Percentiles rank a stretch among this genome's conserved stretches.
Evolutionary conservation across 2,888 invertebrate genomes (phyloP).

Genomic region (Pollenia labialis): DNA sequence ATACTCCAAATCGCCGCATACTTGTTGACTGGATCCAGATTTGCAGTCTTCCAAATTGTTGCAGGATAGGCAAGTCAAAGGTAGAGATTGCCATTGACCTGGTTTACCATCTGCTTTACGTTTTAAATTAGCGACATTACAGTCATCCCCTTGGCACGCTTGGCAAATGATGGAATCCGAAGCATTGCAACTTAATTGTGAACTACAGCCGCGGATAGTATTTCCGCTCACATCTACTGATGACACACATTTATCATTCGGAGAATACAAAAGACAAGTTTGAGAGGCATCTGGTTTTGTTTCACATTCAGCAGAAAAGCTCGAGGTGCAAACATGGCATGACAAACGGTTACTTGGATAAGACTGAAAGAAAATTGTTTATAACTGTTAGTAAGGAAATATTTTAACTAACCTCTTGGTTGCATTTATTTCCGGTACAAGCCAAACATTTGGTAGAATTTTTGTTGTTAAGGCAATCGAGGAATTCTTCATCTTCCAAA

Average conservation of each 20-base stretch:
- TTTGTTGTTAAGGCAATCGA: slow-evolving; percentile 75
- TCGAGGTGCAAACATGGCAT: slow-evolving; percentile 79
- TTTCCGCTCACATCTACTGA: slow-evolving; percentile 74
- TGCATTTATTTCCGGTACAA: slow-evolving; percentile 78
- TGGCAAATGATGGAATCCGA: slow-evolving; percentile 74
- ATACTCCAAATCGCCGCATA: slow-evolving; percentile 75
- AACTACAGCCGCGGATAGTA: slow-evolving; percentile 80
- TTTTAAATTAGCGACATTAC: slow-evolving; percentile 78
- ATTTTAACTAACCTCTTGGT: slow-evolving; percentile 75
- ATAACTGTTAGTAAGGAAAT: not conserved
- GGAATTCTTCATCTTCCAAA: slow-evolving; percentile 76
- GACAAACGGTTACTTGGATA: slow-evolving; percentile 78
- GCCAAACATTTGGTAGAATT: slow-evolving; percentile 76
- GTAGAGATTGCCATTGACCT: slow-evolving; percentile 80
- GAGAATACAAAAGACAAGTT: slow-evolving; percentile 76
- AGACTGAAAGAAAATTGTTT: slow-evolving; percentile 73
- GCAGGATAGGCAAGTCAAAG: slow-evolving; percentile 78
- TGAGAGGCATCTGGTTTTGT: slow-evolving; percentile 68
- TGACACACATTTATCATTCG: slow-evolving; percentile 77
- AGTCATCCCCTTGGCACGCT: slow-evolving; percentile 76
- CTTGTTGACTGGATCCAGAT: not conserved
- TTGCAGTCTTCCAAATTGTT: slow-evolving; percentile 72
- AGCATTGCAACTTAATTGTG: slow-evolving; percentile 74
- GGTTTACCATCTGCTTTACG: slow-evolving; percentile 78
- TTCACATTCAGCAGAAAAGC: slow-evolving; percentile 74